Evolutionary conservation across 2,888 invertebrate genomes (phyloP), one percentile per base, ranked within the genome.

Genomic region (Automeris io): DNA sequence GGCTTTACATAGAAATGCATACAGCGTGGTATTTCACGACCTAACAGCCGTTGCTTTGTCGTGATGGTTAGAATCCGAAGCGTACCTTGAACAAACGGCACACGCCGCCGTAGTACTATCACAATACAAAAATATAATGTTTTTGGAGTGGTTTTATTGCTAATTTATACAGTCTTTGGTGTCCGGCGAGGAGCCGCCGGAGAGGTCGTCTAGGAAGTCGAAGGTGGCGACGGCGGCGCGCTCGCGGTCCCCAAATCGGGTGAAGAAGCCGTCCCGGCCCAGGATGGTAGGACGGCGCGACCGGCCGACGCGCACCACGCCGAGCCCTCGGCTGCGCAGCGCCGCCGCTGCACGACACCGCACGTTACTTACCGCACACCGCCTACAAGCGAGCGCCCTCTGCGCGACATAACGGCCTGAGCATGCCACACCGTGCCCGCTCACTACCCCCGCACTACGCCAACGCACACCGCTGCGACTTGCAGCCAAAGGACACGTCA

Each of bases 161-260:
- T 37, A 37, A 37, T 23, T 37, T 67, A 73, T 71, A 73, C 79
- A 80, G 80, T 82, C 77, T 76, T 78, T 81, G 81, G 80, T 67
- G 49, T 70, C 82, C 57, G 81, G 82, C 45, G 79, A 70, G 44
- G 79, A 73, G 47, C 70, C 73, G 49, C 64, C 76, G 58, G 87
- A 79, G 57, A 92, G 76, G 60, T 91, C 91, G 75, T 93, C 91
- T 57, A 94, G 89, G 87, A 94, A 94, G 83, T 93, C 93, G 83
- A 94, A 94, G 57, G 90, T 91, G 46, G 93, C 91, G 54, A 94
- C 92, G 46, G 93, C 93, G 66, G 92, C 93, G 46, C 89, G 88
- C 68, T 94, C 93, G 63, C 91, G 90, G 56, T 92, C 92, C 33
- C 93, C 93, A 85, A 90, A 94, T 54, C 93, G 90, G 45, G 92